Evolutionary conservation across 2,888 invertebrate species (phyloP).

Genomic region (Chouioia cunea): DNA sequence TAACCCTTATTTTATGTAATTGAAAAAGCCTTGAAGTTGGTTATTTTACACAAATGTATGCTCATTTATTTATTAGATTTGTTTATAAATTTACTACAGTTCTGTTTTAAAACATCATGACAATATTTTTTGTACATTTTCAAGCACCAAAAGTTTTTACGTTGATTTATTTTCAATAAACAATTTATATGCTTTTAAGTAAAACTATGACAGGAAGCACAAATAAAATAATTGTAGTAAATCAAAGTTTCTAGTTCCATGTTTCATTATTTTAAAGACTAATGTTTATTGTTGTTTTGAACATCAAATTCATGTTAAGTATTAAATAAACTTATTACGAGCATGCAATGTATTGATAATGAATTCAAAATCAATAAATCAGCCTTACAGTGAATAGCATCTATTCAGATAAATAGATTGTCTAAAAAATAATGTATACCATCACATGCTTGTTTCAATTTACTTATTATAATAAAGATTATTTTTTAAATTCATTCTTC

Average conservation of each 20-base stretch:
- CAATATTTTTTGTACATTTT: neutral
- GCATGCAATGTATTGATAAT: neutral
- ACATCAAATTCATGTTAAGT: neutral
- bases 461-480: neutral
- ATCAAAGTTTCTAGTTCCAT: too few relatives aligned
- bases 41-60: neutral
- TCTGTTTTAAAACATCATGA: conserved; percentile 5
- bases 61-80: conserved; percentile 21
- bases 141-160: too few relatives aligned
- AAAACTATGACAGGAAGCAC: neutral
- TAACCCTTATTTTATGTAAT: conserved; percentile 1
- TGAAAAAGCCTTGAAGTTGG: conserved; percentile 22
- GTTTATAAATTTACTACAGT: conserved; percentile 2
- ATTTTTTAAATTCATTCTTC: conserved; percentile 33
- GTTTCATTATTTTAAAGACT: neutral
- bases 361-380: neutral
- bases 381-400: neutral
- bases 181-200: neutral
- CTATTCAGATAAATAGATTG: neutral
- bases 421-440: neutral
- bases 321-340: neutral
- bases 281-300: neutral
- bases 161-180: neutral
- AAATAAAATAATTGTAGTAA: neutral
- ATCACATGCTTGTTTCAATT: conserved; percentile 7